These are phyloP conservation scores for Alectoris magna DNA, from an alignment of 2,797 vertebrate genomes.

Conservation along the genomic window DNA sequence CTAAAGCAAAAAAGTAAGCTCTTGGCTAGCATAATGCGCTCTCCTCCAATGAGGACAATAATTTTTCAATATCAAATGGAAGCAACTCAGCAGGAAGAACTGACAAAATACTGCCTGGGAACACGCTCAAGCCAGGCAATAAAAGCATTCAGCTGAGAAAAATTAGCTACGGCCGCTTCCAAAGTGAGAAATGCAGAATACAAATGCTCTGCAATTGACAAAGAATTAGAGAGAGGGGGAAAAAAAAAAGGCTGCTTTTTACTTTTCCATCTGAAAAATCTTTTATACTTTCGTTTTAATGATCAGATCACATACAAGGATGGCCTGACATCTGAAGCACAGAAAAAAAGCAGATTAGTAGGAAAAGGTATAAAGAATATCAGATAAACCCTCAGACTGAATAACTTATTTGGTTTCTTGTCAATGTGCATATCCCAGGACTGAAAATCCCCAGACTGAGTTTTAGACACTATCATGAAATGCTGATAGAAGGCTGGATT, in stretches of 20 bases:
- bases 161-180: slow-evolving; percentile 29
- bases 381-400: neutral
- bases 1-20: slow-evolving; percentile 1
- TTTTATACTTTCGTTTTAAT: neutral
- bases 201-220: neutral
- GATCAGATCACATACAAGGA: neutral
- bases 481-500: neutral
- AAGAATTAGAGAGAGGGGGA: neutral
- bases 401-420: neutral
- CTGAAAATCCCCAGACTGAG: neutral
- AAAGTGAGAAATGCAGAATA: neutral
- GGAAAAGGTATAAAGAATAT: neutral
- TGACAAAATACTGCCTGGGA: slow-evolving; percentile 35
- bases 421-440: neutral
- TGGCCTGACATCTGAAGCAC: neutral
- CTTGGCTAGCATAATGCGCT: neutral
- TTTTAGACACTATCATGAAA: neutral
- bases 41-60: neutral
- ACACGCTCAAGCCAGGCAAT: neutral
- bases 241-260: neutral
- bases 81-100: slow-evolving; percentile 52
- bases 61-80: slow-evolving; percentile 39
- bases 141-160: slow-evolving; percentile 46
- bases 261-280: neutral
- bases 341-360: neutral